These are phyloP conservation scores for Paramuricea clavata DNA, from an alignment of 92 coral and sea anemone species.

Conservation along the genomic window DNA sequence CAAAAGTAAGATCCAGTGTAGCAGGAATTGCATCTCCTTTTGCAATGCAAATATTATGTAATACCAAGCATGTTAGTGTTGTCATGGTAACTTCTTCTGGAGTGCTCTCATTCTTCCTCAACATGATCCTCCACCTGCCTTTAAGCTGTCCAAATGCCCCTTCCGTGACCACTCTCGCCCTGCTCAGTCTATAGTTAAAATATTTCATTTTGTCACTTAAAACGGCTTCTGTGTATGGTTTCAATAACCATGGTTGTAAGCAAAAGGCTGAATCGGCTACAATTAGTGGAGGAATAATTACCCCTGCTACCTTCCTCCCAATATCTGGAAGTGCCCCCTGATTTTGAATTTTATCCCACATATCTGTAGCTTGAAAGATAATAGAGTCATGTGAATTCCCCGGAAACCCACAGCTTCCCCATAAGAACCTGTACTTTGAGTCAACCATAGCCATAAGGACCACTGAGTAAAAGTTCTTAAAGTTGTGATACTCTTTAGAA, in stretches of 20 bases:
- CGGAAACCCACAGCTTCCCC: slow-evolving; percentile 13
- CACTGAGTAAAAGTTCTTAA: background rate
- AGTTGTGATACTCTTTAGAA: background rate
- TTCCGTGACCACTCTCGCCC: slow-evolving; percentile 66
- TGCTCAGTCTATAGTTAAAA: slow-evolving; percentile 61
- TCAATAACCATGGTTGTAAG: slow-evolving; percentile 20
- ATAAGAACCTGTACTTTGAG: slow-evolving; percentile 5
- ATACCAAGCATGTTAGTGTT: slow-evolving; percentile 65
- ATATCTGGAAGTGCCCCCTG: slow-evolving; percentile 5
- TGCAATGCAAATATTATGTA: slow-evolving; percentile 64
- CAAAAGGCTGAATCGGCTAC: slow-evolving; percentile 38
- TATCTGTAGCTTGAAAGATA: slow-evolving; percentile 15
- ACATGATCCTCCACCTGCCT: slow-evolving; percentile 67
- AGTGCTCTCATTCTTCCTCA: slow-evolving; percentile 67
- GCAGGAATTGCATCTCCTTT: slow-evolving; percentile 57
- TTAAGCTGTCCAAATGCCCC: slow-evolving; percentile 65
- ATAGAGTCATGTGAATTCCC: background rate
- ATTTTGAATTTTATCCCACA: background rate
- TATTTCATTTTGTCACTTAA: slow-evolving; percentile 55
- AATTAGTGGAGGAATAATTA: slow-evolving; percentile 33
- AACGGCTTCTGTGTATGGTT: slow-evolving; percentile 53
- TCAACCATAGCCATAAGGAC: background rate
- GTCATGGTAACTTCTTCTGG: slow-evolving; percentile 59
- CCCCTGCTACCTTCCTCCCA: slow-evolving; percentile 5
- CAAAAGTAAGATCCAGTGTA: slow-evolving; percentile 56